Evolutionary conservation across 2,888 invertebrate species (phyloP).

Genomic region (Drosophila demipolita): DNA sequence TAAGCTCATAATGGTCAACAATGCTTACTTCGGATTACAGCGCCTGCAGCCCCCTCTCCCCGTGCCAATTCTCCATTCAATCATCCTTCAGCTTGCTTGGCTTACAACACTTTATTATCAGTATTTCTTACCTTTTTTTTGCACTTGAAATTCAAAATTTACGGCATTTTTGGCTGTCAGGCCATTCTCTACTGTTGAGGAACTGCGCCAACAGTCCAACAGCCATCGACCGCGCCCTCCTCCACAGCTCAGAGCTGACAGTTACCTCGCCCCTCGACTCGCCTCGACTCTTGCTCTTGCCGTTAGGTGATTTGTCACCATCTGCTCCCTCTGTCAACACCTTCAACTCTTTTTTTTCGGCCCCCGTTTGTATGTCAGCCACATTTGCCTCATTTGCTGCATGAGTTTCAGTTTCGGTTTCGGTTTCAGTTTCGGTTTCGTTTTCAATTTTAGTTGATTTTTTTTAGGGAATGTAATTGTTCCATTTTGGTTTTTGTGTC

Average conservation of each 20-base stretch:
- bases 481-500: slow-evolving; percentile 48
- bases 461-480: slow-evolving; percentile 51
- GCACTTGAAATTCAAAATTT: slow-evolving; percentile 52
- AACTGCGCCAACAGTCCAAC: slow-evolving; percentile 9
- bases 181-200: slow-evolving; percentile 33
- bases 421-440: slow-evolving; percentile 10
- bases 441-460: slow-evolving; percentile 11
- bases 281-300: not conserved
- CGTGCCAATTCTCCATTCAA: slow-evolving; percentile 14
- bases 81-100: slow-evolving; percentile 23
- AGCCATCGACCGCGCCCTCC: not conserved
- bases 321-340: slow-evolving; percentile 52
- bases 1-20: slow-evolving; percentile 63
- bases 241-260: not conserved
- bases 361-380: slow-evolving; percentile 64
- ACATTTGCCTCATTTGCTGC: slow-evolving; percentile 73
- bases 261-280: not conserved
- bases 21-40: not conserved
- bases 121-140: slow-evolving; percentile 10
- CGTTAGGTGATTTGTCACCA: slow-evolving; percentile 67
- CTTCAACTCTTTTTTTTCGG: slow-evolving; percentile 33
- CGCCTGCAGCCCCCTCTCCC: not conserved
- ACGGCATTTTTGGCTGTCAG: slow-evolving; percentile 14
- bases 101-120: slow-evolving; percentile 44
- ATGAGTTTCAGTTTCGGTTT: slow-evolving; percentile 68